phyloP scores from a whole-genome alignment of 2,113 vertebrate species.

The Alethe castanea region DNA sequence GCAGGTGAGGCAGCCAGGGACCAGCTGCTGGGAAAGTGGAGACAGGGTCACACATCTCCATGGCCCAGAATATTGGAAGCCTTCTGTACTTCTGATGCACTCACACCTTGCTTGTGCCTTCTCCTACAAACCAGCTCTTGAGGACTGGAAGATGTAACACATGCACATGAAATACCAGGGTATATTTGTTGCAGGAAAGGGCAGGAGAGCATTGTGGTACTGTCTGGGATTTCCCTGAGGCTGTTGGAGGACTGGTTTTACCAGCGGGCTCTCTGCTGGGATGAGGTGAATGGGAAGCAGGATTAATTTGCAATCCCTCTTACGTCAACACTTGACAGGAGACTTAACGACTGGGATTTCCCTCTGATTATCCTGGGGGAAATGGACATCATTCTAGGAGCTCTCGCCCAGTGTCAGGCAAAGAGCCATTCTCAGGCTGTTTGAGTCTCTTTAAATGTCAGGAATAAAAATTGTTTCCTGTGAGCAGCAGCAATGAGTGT shows the following conservation, averaged over 20 bases:
- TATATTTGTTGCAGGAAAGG: not conserved
- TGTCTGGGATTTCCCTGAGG: not conserved
- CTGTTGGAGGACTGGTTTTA: not conserved
- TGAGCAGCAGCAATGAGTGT: not conserved
- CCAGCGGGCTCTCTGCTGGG: not conserved
- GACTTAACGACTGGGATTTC: slow-evolving; percentile 59
- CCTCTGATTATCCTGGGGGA: slow-evolving; percentile 29
- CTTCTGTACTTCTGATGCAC: not conserved
- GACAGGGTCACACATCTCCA: not conserved
- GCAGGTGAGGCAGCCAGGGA: not conserved
- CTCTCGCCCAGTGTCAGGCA: not conserved
- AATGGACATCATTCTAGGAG: not conserved
- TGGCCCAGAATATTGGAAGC: not conserved
- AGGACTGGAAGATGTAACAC: not conserved
- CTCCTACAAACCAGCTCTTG: not conserved
- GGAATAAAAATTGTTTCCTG: not conserved
- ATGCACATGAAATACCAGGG: not conserved
- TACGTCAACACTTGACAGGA: slow-evolving; percentile 9
- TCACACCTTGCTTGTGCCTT: not conserved
- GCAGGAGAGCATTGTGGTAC: not conserved
- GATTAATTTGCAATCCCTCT: slow-evolving; percentile 43
- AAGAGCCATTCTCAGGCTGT: slow-evolving; percentile 3
- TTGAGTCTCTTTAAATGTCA: not conserved
- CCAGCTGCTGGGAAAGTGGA: not conserved
- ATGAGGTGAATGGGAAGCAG: slow-evolving; percentile 25